Evolutionary conservation across 2,797 vertebrate genomes (phyloP).

Genomic region (Vespertilio murinus): DNA sequence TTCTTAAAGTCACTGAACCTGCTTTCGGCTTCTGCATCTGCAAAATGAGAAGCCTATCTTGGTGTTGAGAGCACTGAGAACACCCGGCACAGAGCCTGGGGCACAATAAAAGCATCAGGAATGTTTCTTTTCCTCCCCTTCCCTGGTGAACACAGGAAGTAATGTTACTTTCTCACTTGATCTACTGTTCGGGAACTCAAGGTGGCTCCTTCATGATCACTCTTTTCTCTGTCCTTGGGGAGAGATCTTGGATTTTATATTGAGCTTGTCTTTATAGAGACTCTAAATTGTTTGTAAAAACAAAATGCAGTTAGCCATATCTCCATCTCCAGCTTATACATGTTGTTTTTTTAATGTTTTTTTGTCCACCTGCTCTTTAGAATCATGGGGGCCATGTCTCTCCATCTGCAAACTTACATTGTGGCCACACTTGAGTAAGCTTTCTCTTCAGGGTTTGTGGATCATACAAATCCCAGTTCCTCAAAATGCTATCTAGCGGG

Average conservation of each 20-base stretch:
- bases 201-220: not conserved
- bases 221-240: not conserved
- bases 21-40: not conserved
- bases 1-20: not conserved
- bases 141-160: not conserved
- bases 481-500: too few species aligned
- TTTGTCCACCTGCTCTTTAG: not conserved
- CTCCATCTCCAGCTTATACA: not conserved
- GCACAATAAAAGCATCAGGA: not conserved
- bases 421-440: too few species aligned
- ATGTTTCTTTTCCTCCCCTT: not conserved
- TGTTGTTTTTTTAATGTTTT: too few species aligned
- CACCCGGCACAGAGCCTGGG: not conserved
- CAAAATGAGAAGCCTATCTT: not conserved
- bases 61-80: not conserved
- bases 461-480: too few species aligned
- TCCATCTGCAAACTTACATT: too few species aligned
- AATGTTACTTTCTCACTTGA: not conserved
- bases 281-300: not conserved
- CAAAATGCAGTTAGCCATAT: too few species aligned
- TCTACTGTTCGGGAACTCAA: not conserved
- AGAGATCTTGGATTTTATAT: not conserved
- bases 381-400: not conserved
- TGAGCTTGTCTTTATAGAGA: not conserved
- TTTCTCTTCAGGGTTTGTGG: too few species aligned